Evolutionary conservation across 2,888 invertebrate species (phyloP).

Genomic region (Formica aserva): DNA sequence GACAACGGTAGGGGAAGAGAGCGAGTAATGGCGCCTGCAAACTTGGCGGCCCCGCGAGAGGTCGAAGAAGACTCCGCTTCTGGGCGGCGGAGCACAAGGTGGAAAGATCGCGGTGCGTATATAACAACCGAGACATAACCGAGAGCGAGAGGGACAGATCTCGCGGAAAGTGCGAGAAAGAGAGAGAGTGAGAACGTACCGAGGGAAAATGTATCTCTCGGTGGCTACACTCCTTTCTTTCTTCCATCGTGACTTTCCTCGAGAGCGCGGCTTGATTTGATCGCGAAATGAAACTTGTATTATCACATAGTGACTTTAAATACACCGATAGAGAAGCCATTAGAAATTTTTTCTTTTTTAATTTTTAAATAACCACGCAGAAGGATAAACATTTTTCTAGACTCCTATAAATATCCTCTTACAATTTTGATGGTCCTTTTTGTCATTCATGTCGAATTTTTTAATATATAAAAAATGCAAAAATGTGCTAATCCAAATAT

Average conservation of each 20-base stretch:
- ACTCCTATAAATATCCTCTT: background rate
- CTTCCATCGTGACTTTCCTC: constrained; percentile 61
- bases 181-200: constrained; percentile 2
- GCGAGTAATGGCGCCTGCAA: constrained; percentile 78
- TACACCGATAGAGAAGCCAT: background rate
- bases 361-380: background rate
- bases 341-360: background rate
- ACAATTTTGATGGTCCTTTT: background rate
- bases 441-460: background rate
- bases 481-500: background rate
- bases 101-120: constrained; percentile 54
- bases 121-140: constrained; percentile 46
- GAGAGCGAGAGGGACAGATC: constrained; percentile 36
- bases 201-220: constrained; percentile 64
- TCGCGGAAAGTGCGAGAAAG: constrained; percentile 31
- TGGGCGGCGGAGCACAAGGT: constrained; percentile 58
- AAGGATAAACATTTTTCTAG: background rate
- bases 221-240: constrained; percentile 49
- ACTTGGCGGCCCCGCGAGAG: constrained; percentile 70
- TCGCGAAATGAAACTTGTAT: constrained; percentile 37
- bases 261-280: constrained; percentile 42
- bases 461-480: background rate
- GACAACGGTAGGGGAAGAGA: constrained; percentile 62
- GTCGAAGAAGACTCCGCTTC: constrained; percentile 73
- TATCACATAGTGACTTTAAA: constrained; percentile 31